Evolutionary conservation across 2,888 invertebrate species (phyloP).

Genomic region (Unio pictorum): DNA sequence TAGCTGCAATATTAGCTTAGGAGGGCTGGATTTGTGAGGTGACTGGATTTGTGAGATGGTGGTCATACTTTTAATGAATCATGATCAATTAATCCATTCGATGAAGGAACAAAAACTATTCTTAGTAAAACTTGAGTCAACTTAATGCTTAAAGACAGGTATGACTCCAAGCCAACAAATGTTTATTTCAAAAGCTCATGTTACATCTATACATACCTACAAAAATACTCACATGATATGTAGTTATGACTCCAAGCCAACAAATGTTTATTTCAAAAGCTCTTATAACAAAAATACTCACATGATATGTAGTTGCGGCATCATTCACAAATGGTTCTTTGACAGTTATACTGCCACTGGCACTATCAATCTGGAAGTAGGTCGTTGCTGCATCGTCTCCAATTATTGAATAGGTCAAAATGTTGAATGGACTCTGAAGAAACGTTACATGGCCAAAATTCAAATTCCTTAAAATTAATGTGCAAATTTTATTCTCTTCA

Average conservation of each 20-base stretch:
- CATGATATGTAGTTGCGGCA: slow-evolving; percentile 33
- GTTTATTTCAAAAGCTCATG: neutral
- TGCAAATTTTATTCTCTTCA: neutral
- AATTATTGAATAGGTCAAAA: slow-evolving; percentile 57
- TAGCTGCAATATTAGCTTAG: no score
- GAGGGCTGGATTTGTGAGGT: no score
- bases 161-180: no score
- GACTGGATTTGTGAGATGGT: no score
- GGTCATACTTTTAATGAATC: no score
- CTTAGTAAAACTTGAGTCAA: no score
- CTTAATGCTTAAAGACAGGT: no score
- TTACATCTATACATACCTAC: no score
- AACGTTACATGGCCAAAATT: neutral
- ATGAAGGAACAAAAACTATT: no score
- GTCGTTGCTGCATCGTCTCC: slow-evolving; percentile 59
- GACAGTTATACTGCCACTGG: slow-evolving; percentile 37
- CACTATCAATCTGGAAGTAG: slow-evolving; percentile 53
- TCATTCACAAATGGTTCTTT: slow-evolving; percentile 37
- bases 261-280: neutral
- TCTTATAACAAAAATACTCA: slow-evolving; percentile 15
- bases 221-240: slow-evolving; percentile 23
- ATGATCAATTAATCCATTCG: no score
- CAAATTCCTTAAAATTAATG: neutral
- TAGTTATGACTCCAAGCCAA: no score
- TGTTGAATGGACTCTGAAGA: slow-evolving; percentile 56